Conservation (phyloP, 92 coral and sea anemone genomes). For the Palythoa grandiflora region DNA sequence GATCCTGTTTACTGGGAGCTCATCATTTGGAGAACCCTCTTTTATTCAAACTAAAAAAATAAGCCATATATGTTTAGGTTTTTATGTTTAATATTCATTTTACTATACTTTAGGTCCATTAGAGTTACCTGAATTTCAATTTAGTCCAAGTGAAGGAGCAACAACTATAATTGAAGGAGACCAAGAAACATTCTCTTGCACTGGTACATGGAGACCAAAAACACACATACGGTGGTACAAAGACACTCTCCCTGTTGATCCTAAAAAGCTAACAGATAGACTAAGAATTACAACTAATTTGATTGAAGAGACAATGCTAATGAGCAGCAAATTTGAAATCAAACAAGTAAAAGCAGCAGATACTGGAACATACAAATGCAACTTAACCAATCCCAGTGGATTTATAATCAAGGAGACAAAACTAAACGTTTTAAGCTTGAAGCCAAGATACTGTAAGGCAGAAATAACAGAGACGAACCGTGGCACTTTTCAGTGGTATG, state of each 20-base stretch:
- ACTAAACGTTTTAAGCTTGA: constrained; percentile 63
- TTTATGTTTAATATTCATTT: too few relatives aligned
- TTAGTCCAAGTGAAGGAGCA: constrained; percentile 69
- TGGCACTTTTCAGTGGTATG: constrained; percentile 86
- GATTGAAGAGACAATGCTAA: constrained; percentile 22
- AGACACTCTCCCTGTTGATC: constrained; percentile 51
- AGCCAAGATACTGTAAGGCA: constrained; percentile 69
- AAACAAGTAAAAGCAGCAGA: constrained; percentile 55
- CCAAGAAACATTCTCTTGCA: constrained; percentile 64
- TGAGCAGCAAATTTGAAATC: constrained; percentile 52
- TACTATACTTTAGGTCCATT: constrained; percentile 34
- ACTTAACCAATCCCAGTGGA: constrained; percentile 65
- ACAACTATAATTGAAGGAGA: constrained; percentile 76
- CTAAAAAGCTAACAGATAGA: constrained; percentile 11
- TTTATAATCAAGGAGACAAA: constrained; percentile 50
- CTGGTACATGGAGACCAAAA: constrained; percentile 76
- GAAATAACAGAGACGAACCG: constrained; percentile 70
- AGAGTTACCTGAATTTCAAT: constrained; percentile 61
- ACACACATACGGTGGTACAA: constrained; percentile 78
- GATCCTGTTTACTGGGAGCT: too few relatives aligned
- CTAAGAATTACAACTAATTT: constrained; percentile 46
- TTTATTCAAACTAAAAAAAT: too few relatives aligned
- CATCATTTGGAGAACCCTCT: too few relatives aligned
- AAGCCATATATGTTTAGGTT: too few relatives aligned
- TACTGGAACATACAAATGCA: constrained; percentile 75